Conservation (phyloP, 1,140 invertebrate species). For the Lepidostoma basale region DNA sequence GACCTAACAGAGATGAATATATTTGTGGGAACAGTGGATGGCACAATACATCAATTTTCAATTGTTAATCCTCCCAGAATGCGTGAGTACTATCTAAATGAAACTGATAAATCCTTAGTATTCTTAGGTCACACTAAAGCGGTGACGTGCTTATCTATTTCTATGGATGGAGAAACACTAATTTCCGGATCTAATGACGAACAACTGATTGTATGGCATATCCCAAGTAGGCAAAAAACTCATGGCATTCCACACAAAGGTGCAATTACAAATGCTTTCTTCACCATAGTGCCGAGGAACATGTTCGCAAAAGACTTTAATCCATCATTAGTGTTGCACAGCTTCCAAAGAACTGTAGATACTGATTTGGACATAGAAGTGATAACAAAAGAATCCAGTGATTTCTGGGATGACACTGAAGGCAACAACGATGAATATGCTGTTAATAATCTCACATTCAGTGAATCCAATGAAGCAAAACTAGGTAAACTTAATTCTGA, state of each 20-base stretch:
- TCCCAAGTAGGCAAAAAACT: constrained; percentile 73
- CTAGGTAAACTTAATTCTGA: constrained; percentile 50
- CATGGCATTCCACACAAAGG: constrained; percentile 75
- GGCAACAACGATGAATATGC: constrained; percentile 47
- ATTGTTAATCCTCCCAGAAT: constrained; percentile 69
- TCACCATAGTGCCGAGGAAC: constrained; percentile 59
- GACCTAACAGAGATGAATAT: constrained; percentile 73
- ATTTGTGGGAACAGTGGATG: constrained; percentile 75
- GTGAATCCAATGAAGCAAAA: constrained; percentile 38
- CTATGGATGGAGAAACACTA: constrained; percentile 70
- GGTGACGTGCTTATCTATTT: constrained; percentile 74
- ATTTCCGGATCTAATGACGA: constrained; percentile 78
- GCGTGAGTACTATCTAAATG: constrained; percentile 68
- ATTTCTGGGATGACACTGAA: constrained; percentile 36
- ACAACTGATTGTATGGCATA: constrained; percentile 79
- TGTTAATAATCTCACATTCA: constrained; percentile 48
- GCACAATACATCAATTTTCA: constrained; percentile 71
- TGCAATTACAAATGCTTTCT: constrained; percentile 71
- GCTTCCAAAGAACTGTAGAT: constrained; percentile 50
- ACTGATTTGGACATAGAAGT: constrained; percentile 49
- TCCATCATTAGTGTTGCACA: constrained; percentile 54
- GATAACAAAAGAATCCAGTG: constrained; percentile 37
- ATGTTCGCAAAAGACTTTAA: constrained; percentile 54
- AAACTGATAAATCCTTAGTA: constrained; percentile 54
- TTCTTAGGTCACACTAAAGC: constrained; percentile 71